Evolutionary conservation across 2,113 vertebrate genomes (phyloP).

Genomic region (Lampris incognitus): DNA sequence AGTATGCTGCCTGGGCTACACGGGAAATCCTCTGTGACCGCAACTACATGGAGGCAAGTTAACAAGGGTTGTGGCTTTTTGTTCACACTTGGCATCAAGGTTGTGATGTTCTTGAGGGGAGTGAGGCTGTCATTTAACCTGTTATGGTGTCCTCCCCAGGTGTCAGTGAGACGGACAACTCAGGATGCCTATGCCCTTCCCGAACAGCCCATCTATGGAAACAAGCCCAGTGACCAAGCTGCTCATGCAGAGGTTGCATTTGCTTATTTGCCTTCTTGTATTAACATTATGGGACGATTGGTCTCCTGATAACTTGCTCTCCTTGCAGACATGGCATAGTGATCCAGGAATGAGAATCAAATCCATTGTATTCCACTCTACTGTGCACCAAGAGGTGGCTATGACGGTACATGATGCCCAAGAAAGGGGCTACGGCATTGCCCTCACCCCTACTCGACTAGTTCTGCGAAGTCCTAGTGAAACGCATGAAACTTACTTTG

Average conservation of each 20-base stretch:
- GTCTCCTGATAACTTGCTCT: not conserved
- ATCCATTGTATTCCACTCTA: slow-evolving; percentile 70
- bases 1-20: slow-evolving; percentile 65
- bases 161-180: slow-evolving; percentile 80
- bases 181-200: slow-evolving; percentile 62
- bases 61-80: slow-evolving; percentile 13
- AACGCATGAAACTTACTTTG: slow-evolving; percentile 59
- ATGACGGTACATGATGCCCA: slow-evolving; percentile 70
- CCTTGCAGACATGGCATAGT: slow-evolving; percentile 18
- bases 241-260: slow-evolving; percentile 39
- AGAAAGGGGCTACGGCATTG: slow-evolving; percentile 68
- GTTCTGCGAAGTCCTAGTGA: slow-evolving; percentile 62
- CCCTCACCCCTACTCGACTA: slow-evolving; percentile 64
- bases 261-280: not conserved
- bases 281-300: not conserved
- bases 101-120: slow-evolving; percentile 14
- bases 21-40: slow-evolving; percentile 76
- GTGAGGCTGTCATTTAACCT: slow-evolving; percentile 7
- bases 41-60: slow-evolving; percentile 79
- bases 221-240: not conserved
- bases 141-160: slow-evolving; percentile 66
- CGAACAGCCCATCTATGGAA: not conserved
- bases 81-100: slow-evolving; percentile 1
- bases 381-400: slow-evolving; percentile 42
- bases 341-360: slow-evolving; percentile 56